Percentiles rank a stretch among this genome's conserved stretches.
Evolutionary conservation across 1,140 invertebrate species (phyloP).

Genomic region (Drosophila varians): DNA sequence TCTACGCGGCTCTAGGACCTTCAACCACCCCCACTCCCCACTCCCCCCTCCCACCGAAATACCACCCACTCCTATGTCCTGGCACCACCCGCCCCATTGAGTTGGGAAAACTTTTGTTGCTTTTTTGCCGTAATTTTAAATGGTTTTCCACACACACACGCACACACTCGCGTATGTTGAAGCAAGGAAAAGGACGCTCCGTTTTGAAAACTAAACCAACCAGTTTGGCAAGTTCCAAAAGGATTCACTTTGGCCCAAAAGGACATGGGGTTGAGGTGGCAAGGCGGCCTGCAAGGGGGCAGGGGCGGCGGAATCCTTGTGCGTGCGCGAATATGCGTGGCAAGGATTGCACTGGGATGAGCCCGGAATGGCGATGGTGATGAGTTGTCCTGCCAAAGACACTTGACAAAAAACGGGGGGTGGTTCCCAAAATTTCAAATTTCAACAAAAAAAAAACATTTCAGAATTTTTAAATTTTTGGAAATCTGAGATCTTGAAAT

Average conservation of each 20-base stretch:
- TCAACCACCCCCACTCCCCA: neutral
- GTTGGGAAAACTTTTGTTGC: slow-evolving; percentile 63
- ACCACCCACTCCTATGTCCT: slow-evolving; percentile 1
- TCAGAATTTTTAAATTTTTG: too few relatives aligned
- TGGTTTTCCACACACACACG: slow-evolving; percentile 57
- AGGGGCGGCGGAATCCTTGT: slow-evolving; percentile 27
- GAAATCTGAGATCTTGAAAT: too few relatives aligned
- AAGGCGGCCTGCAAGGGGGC: neutral
- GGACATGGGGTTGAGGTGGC: neutral
- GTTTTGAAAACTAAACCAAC: slow-evolving; percentile 67
- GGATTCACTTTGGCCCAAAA: slow-evolving; percentile 49
- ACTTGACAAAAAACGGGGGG: slow-evolving; percentile 18
- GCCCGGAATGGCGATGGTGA: slow-evolving; percentile 30
- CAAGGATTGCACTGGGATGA: slow-evolving; percentile 46
- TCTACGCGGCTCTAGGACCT: slow-evolving; percentile 43
- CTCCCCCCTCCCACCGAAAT: too few relatives aligned
- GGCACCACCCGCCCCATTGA: slow-evolving; percentile 9
- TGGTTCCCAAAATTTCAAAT: too few relatives aligned
- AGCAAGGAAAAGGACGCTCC: slow-evolving; percentile 23
- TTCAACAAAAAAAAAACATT: too few relatives aligned
- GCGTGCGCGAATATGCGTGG: slow-evolving; percentile 59
- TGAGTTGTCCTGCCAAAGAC: slow-evolving; percentile 26
- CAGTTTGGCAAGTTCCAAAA: slow-evolving; percentile 70
- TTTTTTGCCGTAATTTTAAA: slow-evolving; percentile 75
- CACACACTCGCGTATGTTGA: neutral